Conservation (phyloP, 2,888 invertebrate genomes). For the Dolichopus griseipennis region DNA sequence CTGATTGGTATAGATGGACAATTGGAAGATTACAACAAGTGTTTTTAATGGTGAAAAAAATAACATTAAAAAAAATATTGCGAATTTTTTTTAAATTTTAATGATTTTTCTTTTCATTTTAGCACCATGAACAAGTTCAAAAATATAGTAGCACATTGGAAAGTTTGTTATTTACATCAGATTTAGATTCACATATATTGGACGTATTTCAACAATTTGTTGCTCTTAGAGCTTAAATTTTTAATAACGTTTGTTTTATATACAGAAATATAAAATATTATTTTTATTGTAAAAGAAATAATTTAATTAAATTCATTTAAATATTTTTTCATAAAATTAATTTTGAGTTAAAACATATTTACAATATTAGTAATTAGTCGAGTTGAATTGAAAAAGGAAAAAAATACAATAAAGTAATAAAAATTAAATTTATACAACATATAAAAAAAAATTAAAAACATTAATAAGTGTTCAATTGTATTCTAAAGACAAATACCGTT, state of each 20-base stretch:
- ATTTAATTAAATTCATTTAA: not conserved
- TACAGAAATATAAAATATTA: not conserved
- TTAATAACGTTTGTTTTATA: slow-evolving; percentile 14
- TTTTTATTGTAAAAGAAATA: not conserved
- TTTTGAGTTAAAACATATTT: not conserved
- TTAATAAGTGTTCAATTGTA: too few relatives aligned
- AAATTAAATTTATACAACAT: too few relatives aligned
- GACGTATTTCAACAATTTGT: slow-evolving; percentile 97
- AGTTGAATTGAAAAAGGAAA: too few relatives aligned
- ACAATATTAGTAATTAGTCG: too few relatives aligned
- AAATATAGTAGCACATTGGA: slow-evolving; percentile 93
- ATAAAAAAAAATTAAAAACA: too few relatives aligned
- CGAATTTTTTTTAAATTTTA: not conserved
- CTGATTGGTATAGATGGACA: slow-evolving; percentile 94
- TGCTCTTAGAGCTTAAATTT: slow-evolving; percentile 52
- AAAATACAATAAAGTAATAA: too few relatives aligned
- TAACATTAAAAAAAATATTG: not conserved
- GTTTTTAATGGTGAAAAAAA: slow-evolving; percentile 69
- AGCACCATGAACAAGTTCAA: slow-evolving; percentile 97
- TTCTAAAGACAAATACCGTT: too few relatives aligned
- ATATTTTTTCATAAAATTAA: not conserved
- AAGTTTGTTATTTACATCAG: slow-evolving; percentile 90
- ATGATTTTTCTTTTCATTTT: slow-evolving; percentile 38
- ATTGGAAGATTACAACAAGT: slow-evolving; percentile 90
- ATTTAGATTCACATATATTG: slow-evolving; percentile 89